Evolutionary conservation across 2,113 vertebrate genomes (phyloP).

Genomic region (Sialia sialis): DNA sequence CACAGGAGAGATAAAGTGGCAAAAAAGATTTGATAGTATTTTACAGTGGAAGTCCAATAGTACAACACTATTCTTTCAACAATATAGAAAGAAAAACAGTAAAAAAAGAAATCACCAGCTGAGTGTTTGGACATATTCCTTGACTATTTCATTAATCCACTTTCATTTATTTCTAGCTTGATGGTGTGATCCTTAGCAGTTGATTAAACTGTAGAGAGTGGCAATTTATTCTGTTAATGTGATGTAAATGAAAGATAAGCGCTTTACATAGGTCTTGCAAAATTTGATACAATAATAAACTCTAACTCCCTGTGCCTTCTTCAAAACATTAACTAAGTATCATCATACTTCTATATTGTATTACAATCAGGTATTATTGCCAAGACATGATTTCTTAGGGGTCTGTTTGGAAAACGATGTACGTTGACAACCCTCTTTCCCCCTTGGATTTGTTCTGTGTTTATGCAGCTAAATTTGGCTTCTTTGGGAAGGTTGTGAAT

Average conservation of each 20-base stretch:
- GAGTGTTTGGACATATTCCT: slow-evolving; percentile 22
- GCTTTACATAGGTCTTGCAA: not conserved
- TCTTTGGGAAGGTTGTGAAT: not conserved
- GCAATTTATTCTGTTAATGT: slow-evolving; percentile 38
- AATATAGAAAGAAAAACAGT: not conserved
- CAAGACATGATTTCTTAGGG: not conserved
- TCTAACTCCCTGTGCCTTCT: not conserved
- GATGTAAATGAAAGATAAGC: slow-evolving; percentile 40
- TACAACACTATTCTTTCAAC: not conserved
- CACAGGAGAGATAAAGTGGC: not conserved
- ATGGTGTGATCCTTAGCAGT: slow-evolving; percentile 33
- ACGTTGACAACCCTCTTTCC: not conserved
- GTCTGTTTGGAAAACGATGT: not conserved
- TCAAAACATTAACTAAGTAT: not conserved
- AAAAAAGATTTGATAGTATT: not conserved
- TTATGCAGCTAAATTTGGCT: not conserved
- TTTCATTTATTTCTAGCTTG: slow-evolving; percentile 49
- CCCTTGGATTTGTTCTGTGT: not conserved
- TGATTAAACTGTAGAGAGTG: slow-evolving; percentile 22
- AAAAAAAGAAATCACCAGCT: slow-evolving; percentile 21
- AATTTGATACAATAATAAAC: slow-evolving; percentile 15
- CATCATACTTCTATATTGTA: not conserved
- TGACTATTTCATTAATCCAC: slow-evolving; percentile 21
- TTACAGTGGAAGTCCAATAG: not conserved
- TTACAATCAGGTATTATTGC: not conserved